phyloP scores from a whole-genome alignment of 1,140 invertebrate genomes.

The Neotoxoptera formosana region DNA sequence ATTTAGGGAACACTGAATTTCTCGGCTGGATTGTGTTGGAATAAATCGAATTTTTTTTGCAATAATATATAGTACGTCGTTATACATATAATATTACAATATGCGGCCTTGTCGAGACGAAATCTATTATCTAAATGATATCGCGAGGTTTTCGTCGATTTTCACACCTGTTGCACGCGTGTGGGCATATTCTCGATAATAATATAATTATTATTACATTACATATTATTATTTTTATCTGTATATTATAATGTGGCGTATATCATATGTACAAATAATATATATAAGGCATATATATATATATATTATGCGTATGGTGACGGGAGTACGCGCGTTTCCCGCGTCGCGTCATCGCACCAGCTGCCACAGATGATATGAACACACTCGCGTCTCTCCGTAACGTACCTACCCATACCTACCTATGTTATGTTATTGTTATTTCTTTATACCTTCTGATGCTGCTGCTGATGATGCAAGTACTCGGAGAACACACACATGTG shows the following conservation, averaged over 20 bases:
- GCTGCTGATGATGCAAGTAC: background rate
- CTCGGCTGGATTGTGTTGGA: too few species aligned
- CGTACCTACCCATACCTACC: background rate
- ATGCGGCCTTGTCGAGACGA: background rate
- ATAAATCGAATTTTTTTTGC: too few species aligned
- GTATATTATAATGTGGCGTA: too few species aligned
- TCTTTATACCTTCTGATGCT: background rate
- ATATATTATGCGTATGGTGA: too few species aligned
- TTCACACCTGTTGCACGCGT: slow-evolving; percentile 1
- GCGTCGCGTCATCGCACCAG: slow-evolving; percentile 4
- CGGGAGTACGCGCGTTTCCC: background rate
- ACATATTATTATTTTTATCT: too few species aligned
- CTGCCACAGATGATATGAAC: background rate
- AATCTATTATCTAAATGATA: background rate
- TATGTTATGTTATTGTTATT: background rate
- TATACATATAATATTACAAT: background rate
- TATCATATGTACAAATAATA: background rate
- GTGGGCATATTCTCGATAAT: background rate
- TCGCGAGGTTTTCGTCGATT: background rate
- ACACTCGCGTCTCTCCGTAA: background rate
- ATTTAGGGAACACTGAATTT: too few species aligned
- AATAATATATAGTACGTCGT: background rate
- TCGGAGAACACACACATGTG: background rate
- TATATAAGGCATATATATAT: background rate
- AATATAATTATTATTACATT: background rate